Conservation (phyloP, 2,888 invertebrate genomes). For the Troides helena region DNA sequence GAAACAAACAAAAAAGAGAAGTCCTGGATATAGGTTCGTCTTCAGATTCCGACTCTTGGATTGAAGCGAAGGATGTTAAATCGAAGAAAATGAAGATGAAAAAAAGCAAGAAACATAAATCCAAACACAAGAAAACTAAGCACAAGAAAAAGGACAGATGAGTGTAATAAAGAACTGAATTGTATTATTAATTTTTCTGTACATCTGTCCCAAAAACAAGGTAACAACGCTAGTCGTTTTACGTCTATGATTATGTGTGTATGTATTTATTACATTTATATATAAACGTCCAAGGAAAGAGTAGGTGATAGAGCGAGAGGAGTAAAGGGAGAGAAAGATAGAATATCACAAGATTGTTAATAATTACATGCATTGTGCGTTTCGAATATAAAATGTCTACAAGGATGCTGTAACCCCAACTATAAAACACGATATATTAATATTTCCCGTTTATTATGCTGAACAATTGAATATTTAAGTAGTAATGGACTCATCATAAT, state of each 20-base stretch:
- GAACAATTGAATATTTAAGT: too few species aligned
- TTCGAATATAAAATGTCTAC: too few species aligned
- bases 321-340: too few species aligned
- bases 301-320: too few species aligned
- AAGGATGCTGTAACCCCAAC: too few species aligned
- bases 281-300: not conserved
- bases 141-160: slow-evolving; percentile 67
- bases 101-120: slow-evolving; percentile 69
- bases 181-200: not conserved
- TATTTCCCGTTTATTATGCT: too few species aligned
- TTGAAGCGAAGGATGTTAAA: slow-evolving; percentile 67
- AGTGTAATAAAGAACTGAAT: slow-evolving; percentile 16
- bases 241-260: too few species aligned
- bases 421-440: too few species aligned
- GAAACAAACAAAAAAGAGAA: slow-evolving; percentile 41
- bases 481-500: too few species aligned
- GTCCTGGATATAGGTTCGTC: slow-evolving; percentile 50
- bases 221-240: not conserved
- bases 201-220: not conserved
- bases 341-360: too few species aligned
- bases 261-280: not conserved
- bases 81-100: slow-evolving; percentile 65
- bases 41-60: slow-evolving; percentile 74
- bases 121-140: slow-evolving; percentile 67
- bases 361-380: too few species aligned